A percentile compares a stretch with the other conserved stretches of the same genome.
Evolutionary conservation across 1,140 invertebrate species (phyloP).

Genomic region (Oedothorax gibbosus): DNA sequence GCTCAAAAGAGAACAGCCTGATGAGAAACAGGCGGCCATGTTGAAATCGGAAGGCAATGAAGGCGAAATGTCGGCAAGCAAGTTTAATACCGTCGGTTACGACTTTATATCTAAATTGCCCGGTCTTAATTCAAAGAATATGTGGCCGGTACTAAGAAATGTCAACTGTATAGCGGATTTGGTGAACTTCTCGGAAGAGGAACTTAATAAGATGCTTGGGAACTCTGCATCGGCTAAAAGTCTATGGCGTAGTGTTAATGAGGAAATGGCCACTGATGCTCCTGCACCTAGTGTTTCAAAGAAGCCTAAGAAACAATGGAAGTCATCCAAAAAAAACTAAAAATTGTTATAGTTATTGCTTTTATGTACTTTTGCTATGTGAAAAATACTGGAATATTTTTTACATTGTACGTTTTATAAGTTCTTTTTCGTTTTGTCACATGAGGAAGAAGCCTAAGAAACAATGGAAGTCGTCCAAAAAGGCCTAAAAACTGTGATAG

Average conservation of each 20-base stretch:
- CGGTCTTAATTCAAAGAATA: slow-evolving; percentile 89
- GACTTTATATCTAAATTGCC: slow-evolving; percentile 93
- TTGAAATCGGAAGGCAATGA: slow-evolving; percentile 66
- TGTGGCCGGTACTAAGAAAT: slow-evolving; percentile 81
- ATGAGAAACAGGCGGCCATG: slow-evolving; percentile 57
- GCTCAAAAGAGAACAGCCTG: slow-evolving; percentile 65
- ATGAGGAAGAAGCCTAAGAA: slow-evolving; percentile 11
- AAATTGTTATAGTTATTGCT: neutral
- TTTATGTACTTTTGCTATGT: neutral
- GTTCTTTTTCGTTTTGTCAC: too few relatives aligned
- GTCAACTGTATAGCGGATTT: slow-evolving; percentile 76
- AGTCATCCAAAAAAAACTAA: slow-evolving; percentile 12
- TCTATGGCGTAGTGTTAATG: slow-evolving; percentile 69
- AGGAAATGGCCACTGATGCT: slow-evolving; percentile 37
- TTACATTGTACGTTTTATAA: neutral
- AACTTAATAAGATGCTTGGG: slow-evolving; percentile 76
- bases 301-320: slow-evolving; percentile 49
- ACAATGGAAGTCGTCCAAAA: slow-evolving; percentile 39
- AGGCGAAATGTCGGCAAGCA: slow-evolving; percentile 70
- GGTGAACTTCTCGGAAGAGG: slow-evolving; percentile 70
- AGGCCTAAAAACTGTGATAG: neutral
- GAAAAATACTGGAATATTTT: neutral
- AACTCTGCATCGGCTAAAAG: slow-evolving; percentile 70
- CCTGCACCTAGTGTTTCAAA: neutral
- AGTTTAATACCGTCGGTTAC: slow-evolving; percentile 78